Base-by-base conservation (phyloP, 2,113 vertebrate species). In the Xenopus laevis region DNA sequence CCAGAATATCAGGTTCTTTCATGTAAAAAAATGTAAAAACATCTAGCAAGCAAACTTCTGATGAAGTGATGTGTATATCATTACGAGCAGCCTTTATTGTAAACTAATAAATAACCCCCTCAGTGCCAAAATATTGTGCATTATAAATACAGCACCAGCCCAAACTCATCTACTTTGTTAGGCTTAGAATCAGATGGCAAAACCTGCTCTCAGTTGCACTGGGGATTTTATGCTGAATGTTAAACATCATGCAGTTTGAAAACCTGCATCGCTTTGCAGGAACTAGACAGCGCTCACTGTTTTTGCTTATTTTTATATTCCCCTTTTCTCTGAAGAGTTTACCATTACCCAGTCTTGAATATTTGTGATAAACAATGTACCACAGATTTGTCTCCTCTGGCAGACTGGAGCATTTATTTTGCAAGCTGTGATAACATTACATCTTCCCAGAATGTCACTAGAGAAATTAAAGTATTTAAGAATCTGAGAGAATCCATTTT, bases 391-490 rank as follows among this genome's bases (percentile, higher is more conserved):
- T 68, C 65, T 75, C 47, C 68, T 61, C 45, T 62, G 66, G 72
- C 65, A 53, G 67, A 20, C 58, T 63, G 45, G 15, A 27, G 65
- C 59, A 75, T 75, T 75, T 68, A 45, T 69, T 44, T 69, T 62
- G 58, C 73, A 63, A 46, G 20, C 66, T 68, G 73, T 68, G 73
- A 75, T 75, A 63, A 68, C 68, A 75, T 75, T 75, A 69, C 65
- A 75, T 75, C 46, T 62, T 40, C 33, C 33, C 46, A 21, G 46
- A 63, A 50, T 69, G 73, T 68, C 73, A 63, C 73, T 68, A 52
- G 73, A 75, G 73, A 75, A 75, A 75, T 75, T 75, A 75, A 75
- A 68, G 58, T 57, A 75, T 68, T 75, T 68, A 68, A 69, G 73
- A 68, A 75, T 68, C 73, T 75, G 65, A 63, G 65, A 68, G 62